phyloP scores from a whole-genome alignment of 1,140 invertebrate genomes.

The Drosophila novamexicana region DNA sequence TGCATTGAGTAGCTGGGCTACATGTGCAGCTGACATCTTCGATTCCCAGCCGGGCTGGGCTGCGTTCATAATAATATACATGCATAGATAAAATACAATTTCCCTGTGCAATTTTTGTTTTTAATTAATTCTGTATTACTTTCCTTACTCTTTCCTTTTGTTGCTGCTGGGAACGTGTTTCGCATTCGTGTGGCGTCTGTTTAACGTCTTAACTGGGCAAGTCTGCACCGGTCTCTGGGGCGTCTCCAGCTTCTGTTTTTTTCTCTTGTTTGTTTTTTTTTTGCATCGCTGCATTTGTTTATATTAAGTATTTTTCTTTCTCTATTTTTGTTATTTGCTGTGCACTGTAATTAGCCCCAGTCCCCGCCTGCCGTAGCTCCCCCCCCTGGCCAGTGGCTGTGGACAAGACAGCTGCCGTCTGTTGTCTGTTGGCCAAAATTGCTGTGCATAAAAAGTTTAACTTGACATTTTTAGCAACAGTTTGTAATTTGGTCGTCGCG shows the following conservation, averaged over 20 bases:
- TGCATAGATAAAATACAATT: slow-evolving; percentile 64
- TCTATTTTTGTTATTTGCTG: slow-evolving; percentile 51
- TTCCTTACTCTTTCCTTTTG: slow-evolving; percentile 15
- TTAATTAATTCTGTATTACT: slow-evolving; percentile 74
- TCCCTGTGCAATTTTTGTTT: slow-evolving; percentile 61
- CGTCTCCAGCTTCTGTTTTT: slow-evolving; percentile 29
- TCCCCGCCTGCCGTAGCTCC: slow-evolving; percentile 2
- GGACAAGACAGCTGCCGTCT: slow-evolving; percentile 60
- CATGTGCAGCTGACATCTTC: slow-evolving; percentile 45
- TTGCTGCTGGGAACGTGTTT: slow-evolving; percentile 51
- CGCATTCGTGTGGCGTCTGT: slow-evolving; percentile 57
- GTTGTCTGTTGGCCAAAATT: slow-evolving; percentile 55
- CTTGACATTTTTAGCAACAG: slow-evolving; percentile 76
- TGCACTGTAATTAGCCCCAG: slow-evolving; percentile 75
- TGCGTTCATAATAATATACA: slow-evolving; percentile 21
- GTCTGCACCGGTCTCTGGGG: slow-evolving; percentile 33
- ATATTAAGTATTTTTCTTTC: slow-evolving; percentile 34
- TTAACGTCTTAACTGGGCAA: slow-evolving; percentile 61
- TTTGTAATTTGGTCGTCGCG: slow-evolving; percentile 71
- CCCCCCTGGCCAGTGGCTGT: neutral
- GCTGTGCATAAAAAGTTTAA: slow-evolving; percentile 74
- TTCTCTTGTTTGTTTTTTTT: slow-evolving; percentile 15
- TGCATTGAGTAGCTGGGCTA: slow-evolving; percentile 24
- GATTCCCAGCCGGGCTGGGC: slow-evolving; percentile 6
- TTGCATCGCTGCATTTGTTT: slow-evolving; percentile 43